A percentile compares a stretch with the other conserved stretches of the same genome.
These are phyloP conservation scores for Helarctos malayanus DNA, from an alignment of 2,797 vertebrate species.

Conservation along the genomic window DNA sequence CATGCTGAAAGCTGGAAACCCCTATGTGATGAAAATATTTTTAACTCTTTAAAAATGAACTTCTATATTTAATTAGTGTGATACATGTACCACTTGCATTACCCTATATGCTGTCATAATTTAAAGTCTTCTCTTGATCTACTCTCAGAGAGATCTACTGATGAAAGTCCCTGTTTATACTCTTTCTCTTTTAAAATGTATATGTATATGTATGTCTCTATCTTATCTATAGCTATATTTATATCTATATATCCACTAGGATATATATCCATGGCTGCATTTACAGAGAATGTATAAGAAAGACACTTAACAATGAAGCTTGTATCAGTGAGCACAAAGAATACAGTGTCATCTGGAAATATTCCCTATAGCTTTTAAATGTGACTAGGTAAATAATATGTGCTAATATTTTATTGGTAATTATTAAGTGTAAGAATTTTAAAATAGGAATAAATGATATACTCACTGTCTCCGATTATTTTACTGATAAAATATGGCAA, in stretches of 20 bases:
- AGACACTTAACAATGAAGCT: not conserved
- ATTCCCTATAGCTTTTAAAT: constrained; percentile 3
- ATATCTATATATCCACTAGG: not conserved
- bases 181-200: constrained; percentile 2
- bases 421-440: not conserved
- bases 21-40: not conserved
- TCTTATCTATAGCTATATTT: not conserved
- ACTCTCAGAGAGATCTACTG: not conserved
- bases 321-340: not conserved
- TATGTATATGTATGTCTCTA: not conserved
- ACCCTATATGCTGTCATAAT: not conserved
- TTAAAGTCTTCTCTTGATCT: not conserved
- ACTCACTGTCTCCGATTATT: not conserved
- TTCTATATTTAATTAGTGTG: not conserved
- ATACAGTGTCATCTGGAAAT: not conserved
- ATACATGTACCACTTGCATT: not conserved
- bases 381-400: not conserved
- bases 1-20: not conserved
- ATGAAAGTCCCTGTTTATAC: not conserved
- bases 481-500: not conserved
- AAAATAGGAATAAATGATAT: constrained; percentile 4
- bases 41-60: constrained; percentile 36
- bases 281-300: not conserved
- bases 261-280: not conserved
- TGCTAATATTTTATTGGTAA: constrained; percentile 29